Conservation (phyloP, 2,797 vertebrate species). For the Sorex maritimensis region DNA sequence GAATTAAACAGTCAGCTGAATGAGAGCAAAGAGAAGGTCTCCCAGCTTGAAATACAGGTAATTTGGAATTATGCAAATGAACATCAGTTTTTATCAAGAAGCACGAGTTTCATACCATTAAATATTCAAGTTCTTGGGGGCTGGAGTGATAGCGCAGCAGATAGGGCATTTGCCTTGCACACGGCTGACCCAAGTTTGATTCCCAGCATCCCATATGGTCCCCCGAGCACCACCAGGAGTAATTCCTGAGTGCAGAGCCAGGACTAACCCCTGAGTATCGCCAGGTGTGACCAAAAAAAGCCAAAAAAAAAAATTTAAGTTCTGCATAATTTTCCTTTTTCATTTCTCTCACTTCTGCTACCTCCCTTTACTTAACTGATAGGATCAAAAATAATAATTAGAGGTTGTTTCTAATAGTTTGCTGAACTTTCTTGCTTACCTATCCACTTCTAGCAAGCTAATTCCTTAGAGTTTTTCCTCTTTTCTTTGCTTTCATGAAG, state of each 20-base stretch:
- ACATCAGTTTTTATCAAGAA: not conserved
- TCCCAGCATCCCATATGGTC: too few species aligned
- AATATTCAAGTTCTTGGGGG: not conserved
- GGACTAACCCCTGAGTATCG: too few species aligned
- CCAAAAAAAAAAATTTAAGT: not conserved
- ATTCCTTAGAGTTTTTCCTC: slow-evolving; percentile 22
- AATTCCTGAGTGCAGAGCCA: too few species aligned
- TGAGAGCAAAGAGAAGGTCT: slow-evolving; percentile 96
- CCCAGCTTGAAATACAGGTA: slow-evolving; percentile 97
- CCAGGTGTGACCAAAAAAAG: too few species aligned
- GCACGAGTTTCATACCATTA: not conserved
- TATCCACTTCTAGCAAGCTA: not conserved
- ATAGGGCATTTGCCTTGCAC: too few species aligned
- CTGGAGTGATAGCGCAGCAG: too few species aligned
- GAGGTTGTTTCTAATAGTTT: slow-evolving; percentile 15
- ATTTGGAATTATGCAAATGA: not conserved
- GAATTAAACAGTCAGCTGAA: slow-evolving; percentile 95
- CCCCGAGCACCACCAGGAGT: too few species aligned
- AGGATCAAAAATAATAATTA: slow-evolving; percentile 49
- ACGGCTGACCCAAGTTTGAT: too few species aligned
- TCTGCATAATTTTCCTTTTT: not conserved
- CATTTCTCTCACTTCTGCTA: not conserved
- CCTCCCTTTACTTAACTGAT: not conserved
- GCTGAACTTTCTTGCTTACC: slow-evolving; percentile 12
- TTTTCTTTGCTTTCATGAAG: slow-evolving; percentile 43